These are phyloP conservation scores for Ceyx cyanopectus DNA, from an alignment of 2,113 vertebrate species.

Conservation along the genomic window DNA sequence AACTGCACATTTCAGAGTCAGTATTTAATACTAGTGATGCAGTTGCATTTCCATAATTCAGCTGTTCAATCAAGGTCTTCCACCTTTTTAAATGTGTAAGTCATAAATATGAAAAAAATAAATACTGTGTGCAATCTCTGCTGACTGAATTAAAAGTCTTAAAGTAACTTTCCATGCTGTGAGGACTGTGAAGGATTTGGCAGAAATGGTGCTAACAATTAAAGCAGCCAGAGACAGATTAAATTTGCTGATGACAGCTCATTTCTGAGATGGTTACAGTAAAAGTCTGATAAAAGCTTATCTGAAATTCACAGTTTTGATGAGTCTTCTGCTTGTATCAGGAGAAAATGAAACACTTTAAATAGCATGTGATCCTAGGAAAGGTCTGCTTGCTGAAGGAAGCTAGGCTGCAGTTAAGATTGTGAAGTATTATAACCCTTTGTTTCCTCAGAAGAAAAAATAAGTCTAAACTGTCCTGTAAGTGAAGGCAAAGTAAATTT, in stretches of 20 bases:
- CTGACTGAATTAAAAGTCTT: slow-evolving; percentile 61
- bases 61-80: slow-evolving; percentile 41
- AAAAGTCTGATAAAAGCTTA: slow-evolving; percentile 73
- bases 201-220: slow-evolving; percentile 70
- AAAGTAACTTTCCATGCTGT: slow-evolving; percentile 52
- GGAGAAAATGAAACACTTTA: slow-evolving; percentile 77
- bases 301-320: slow-evolving; percentile 77
- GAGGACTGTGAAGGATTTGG: slow-evolving; percentile 56
- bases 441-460: slow-evolving; percentile 45
- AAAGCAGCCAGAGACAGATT: slow-evolving; percentile 72
- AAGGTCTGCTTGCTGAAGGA: slow-evolving; percentile 30
- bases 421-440: slow-evolving; percentile 22
- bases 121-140: neutral
- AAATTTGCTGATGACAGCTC: slow-evolving; percentile 77
- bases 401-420: slow-evolving; percentile 4
- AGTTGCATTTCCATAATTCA: slow-evolving; percentile 53
- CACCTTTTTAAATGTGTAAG: slow-evolving; percentile 12
- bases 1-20: neutral
- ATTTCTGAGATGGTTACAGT: slow-evolving; percentile 76
- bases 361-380: slow-evolving; percentile 53
- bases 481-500: slow-evolving; percentile 9
- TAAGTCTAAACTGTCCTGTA: neutral
- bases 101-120: slow-evolving; percentile 30
- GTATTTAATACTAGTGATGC: slow-evolving; percentile 26
- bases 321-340: slow-evolving; percentile 68